phyloP scores from a whole-genome alignment of 2,888 invertebrate genomes.

The Drosophila mayaguana region DNA sequence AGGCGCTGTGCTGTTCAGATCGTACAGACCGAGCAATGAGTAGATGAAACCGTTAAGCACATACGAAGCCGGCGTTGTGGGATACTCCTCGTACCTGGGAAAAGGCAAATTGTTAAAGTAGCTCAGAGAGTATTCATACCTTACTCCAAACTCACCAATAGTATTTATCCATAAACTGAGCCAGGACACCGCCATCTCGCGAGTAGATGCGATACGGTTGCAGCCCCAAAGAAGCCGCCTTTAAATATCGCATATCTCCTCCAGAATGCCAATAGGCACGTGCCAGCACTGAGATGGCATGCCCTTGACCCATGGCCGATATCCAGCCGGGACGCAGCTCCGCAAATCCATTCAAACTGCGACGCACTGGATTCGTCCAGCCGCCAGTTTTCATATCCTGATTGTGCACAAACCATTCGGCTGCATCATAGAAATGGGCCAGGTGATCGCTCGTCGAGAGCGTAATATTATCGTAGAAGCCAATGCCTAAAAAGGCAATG shows the following conservation, averaged over 20 bases:
- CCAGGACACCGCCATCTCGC: conserved; percentile 92
- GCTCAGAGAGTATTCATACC: background rate
- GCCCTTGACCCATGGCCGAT: conserved; percentile 99
- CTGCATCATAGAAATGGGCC: conserved; percentile 96
- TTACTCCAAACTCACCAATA: conserved; percentile 89
- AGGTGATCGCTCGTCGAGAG: conserved; percentile 94
- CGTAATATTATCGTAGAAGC: conserved; percentile 91
- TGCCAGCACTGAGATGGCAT: conserved; percentile 96
- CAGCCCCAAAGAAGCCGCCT: conserved; percentile 92
- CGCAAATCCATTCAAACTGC: conserved; percentile 90
- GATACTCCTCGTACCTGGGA: conserved; percentile 98
- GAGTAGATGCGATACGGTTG: conserved; percentile 91
- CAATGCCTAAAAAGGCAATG: conserved; percentile 89
- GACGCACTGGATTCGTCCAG: conserved; percentile 95
- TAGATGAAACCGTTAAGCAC: conserved; percentile 99
- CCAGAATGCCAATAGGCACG: conserved; percentile 94
- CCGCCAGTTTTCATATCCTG: conserved; percentile 95
- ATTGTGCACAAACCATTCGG: conserved; percentile 95
- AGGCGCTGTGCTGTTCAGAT: conserved; percentile 93
- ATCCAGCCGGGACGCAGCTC: conserved; percentile 96
- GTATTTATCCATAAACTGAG: conserved; percentile 93
- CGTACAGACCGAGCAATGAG: conserved; percentile 97
- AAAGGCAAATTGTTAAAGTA: background rate
- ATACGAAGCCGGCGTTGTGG: conserved; percentile 96
- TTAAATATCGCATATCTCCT: conserved; percentile 91